Evolutionary conservation across 2,797 vertebrate species (phyloP), one percentile per base, ranked within the genome.

Genomic region (Malacoctenus gilli): DNA sequence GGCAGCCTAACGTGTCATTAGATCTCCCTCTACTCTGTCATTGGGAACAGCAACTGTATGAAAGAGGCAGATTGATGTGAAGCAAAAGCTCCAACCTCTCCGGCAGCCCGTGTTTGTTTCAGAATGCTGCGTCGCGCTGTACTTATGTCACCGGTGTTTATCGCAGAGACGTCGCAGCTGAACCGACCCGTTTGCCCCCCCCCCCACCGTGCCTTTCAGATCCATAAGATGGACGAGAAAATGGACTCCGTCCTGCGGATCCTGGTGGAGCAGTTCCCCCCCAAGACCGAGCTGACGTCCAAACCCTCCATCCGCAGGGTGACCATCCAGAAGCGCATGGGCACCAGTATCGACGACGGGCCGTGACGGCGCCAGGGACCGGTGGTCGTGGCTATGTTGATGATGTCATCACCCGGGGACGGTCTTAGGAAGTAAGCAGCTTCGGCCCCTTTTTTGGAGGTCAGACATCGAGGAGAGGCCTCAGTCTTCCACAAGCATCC

Each of bases 161-260:
- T 38, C 47, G 47, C 11, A 1, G 25, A 63, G 53, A 44, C 59
- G 22, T 34, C 36, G n/a, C 38, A 22, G 44, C 66, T 77, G 59
- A 59, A 23, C n/a, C 23, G 35, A 74, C 60, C 51, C 39, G 50
- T 79, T 68, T 66, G 5, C 50, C 35, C 57, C 25, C 56, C 68
- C 38, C 69, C 55, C 12, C 6, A 72, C 31, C 75, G 52, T 69
- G 30, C 18, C 46, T 25, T 68, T 12, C 71, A 93, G 92, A 85
- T 92, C n/a, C 46, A 85, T 62, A 82, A 83, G 60, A 91, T 92
- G 87, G 90, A 93, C 37, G 63, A 77, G 67, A 92, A 91, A 56
- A 68, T 92, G 78, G 89, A 92, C 51, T 86, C 80, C 0, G 77
- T 92, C 13, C 68, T 92, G 36, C 85, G 50, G 56, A 87, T 93